Base-by-base conservation (phyloP, 64 coral and sea anemone species). In the Actinia equina region DNA sequence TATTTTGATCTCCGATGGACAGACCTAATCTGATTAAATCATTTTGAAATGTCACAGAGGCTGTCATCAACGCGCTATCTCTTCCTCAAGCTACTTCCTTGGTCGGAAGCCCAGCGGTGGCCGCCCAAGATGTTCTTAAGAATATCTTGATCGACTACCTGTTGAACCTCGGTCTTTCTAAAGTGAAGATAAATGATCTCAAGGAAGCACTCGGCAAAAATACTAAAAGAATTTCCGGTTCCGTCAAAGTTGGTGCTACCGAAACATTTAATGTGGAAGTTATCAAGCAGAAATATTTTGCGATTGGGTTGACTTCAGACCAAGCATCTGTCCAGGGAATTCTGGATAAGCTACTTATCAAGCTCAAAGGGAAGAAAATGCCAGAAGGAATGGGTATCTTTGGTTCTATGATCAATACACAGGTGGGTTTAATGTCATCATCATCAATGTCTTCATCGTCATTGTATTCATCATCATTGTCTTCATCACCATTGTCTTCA, bases 221-320 rank as follows among this genome's bases (percentile, higher is more conserved):
- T 2, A 55, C 52, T 16, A 46, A 55, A 15, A 43, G 82, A 26
- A 84, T 84, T 6, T 84, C 82, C 17, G 82, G 82, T 20, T 11
- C 82, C 56, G 19, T 84, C 23, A 59, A 27, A 52, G 45, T 19
- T 27, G 82, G 56, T 15, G 18, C n/a, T 15, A 84, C 45, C 15
- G 82, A 84, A 53, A 14, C 46, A 9, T 84, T 52, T 25, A 26
- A 84, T 41, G 82, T 84, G 46, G 82, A 84, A 59, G 19, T 56
- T 54, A 27, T 56, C 19, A 42, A 56, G 49, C 19, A 51, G 19
- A 79, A 44, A 44, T 17, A 44, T 46, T 84, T 84, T 27, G 52
- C 52, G 17, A 52, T 84, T 56, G 82, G 82, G 17, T 8, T 84
- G 37, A 84, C 82, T n/a, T 46, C 82, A 26, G 82, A 84, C 46